These are phyloP conservation scores for Helicoverpa zea DNA, from an alignment of 1,140 invertebrate species.

Conservation along the genomic window DNA sequence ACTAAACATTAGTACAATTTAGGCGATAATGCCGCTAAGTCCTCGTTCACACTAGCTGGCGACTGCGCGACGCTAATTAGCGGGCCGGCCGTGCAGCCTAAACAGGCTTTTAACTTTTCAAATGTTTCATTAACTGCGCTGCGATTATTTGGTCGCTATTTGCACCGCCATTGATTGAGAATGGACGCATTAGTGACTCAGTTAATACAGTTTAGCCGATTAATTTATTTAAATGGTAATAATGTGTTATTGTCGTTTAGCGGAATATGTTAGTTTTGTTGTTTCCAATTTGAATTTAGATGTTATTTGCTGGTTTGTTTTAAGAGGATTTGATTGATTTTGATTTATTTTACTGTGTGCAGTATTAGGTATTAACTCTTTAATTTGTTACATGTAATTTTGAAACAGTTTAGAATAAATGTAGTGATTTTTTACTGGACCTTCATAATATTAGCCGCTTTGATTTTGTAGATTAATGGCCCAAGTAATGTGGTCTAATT, in stretches of 20 bases:
- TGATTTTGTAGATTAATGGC: too few species aligned
- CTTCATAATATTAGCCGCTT: too few species aligned
- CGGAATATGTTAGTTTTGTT: constrained; percentile 19
- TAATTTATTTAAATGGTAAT: constrained; percentile 65
- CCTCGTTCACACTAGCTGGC: constrained; percentile 70
- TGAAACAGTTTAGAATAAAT: too few species aligned
- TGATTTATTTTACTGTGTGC: background rate
- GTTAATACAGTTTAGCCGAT: constrained; percentile 65
- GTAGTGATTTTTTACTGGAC: too few species aligned
- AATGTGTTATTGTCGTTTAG: constrained; percentile 17
- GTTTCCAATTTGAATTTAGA: background rate
- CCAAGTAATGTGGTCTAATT: too few species aligned
- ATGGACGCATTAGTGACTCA: constrained; percentile 64
- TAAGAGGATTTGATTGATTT: background rate
- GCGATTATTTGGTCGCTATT: constrained; percentile 76
- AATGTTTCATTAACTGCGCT: constrained; percentile 79
- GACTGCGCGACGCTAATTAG: constrained; percentile 79
- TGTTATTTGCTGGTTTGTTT: background rate
- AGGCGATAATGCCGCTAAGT: constrained; percentile 83
- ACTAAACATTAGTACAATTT: constrained; percentile 84
- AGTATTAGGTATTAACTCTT: too few species aligned
- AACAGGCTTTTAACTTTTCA: constrained; percentile 83
- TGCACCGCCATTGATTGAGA: constrained; percentile 69
- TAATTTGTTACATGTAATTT: too few species aligned
- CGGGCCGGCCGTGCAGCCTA: constrained; percentile 71